phyloP scores from a whole-genome alignment of 2,113 vertebrate species.

The Aldabrachelys gigantea region DNA sequence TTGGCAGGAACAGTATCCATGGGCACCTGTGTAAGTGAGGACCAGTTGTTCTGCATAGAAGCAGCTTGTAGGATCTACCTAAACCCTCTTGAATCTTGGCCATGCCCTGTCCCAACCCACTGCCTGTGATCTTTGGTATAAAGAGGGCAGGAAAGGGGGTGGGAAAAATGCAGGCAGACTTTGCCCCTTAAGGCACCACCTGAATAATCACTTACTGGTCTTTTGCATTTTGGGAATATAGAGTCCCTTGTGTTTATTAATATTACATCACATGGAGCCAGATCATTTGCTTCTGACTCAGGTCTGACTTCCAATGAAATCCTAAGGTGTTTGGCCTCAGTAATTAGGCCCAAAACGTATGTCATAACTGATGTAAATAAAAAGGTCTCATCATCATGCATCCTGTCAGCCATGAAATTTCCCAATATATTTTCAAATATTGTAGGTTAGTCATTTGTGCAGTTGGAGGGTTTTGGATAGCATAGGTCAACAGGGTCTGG shows the following conservation, averaged over 20 bases:
- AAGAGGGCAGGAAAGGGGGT: not conserved
- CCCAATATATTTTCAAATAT: not conserved
- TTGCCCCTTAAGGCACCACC: not conserved
- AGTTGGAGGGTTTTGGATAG: not conserved
- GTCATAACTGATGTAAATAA: not conserved
- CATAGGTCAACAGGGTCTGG: not conserved
- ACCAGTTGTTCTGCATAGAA: not conserved
- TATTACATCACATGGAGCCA: not conserved
- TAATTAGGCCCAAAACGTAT: not conserved
- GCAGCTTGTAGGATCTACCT: not conserved
- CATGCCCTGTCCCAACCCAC: not conserved
- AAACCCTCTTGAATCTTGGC: not conserved
- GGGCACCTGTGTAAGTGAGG: not conserved
- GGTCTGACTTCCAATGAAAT: not conserved
- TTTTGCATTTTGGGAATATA: not conserved
- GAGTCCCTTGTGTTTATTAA: not conserved
- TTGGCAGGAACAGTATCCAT: not conserved
- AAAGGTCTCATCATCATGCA: not conserved
- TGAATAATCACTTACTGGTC: not conserved
- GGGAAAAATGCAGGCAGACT: not conserved
- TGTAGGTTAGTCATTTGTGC: constrained; percentile 17
- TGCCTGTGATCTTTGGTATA: not conserved
- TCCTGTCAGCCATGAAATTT: not conserved
- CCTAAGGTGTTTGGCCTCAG: not conserved
- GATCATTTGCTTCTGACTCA: not conserved